A percentile compares a stretch with the other conserved stretches of the same genome.
phyloP scores from a whole-genome alignment of 2,888 invertebrate species.

The Drosophila greeni region DNA sequence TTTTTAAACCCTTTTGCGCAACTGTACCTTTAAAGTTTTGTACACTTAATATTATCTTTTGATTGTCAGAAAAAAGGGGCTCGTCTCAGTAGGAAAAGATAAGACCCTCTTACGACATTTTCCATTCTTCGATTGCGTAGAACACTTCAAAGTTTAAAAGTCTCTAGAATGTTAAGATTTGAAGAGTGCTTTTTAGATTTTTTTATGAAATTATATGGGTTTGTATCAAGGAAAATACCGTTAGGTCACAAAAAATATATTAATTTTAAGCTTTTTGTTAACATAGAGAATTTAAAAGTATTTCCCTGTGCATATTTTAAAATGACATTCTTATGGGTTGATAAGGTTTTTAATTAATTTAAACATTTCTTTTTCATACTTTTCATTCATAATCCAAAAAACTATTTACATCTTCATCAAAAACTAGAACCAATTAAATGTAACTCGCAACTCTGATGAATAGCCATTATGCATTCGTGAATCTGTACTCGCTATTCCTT shows the following conservation, averaged over 20 bases:
- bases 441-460: neutral
- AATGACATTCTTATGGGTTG: neutral
- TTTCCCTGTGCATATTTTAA: neutral
- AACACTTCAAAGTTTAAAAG: constrained; percentile 6
- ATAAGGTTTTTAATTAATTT: neutral
- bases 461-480: neutral
- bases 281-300: neutral
- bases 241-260: too few species aligned
- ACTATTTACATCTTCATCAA: neutral
- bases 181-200: constrained; percentile 1
- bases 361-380: neutral
- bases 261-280: neutral
- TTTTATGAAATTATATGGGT: neutral
- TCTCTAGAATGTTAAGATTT: constrained; percentile 1
- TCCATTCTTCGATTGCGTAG: constrained; percentile 6
- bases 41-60: neutral
- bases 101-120: constrained; percentile 14
- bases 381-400: neutral
- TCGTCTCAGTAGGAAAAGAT: constrained; percentile 21
- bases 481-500: constrained; percentile 27
- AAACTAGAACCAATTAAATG: neutral
- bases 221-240: neutral
- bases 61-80: constrained; percentile 21
- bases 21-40: constrained; percentile 23
- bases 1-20: neutral